Evolutionary conservation across 2,797 vertebrate genomes (phyloP).

Genomic region (Catamblyrhynchus diadema): DNA sequence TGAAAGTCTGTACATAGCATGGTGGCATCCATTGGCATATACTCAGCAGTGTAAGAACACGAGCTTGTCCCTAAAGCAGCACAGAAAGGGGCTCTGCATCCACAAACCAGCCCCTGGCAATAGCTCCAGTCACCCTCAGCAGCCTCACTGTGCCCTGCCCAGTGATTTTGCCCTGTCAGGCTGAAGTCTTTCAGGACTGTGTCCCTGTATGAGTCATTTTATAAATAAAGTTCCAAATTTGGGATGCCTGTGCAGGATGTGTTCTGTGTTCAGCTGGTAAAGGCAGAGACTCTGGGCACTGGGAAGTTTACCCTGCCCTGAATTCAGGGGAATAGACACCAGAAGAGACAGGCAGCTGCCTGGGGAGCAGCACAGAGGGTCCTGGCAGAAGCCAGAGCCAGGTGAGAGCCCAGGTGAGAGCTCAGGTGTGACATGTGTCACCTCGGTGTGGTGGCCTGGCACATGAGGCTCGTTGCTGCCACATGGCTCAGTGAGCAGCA

Average conservation of each 20-base stretch:
- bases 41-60: constrained; percentile 10
- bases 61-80: constrained; percentile 2
- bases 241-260: not conserved
- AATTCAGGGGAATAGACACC: fast-evolving
- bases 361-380: not conserved
- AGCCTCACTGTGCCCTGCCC: not conserved
- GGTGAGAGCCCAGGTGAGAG: not conserved
- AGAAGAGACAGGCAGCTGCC: not conserved
- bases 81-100: not conserved
- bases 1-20: constrained; percentile 49
- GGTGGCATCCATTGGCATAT: not conserved
- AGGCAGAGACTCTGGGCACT: not conserved
- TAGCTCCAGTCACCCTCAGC: not conserved
- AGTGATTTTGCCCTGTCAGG: not conserved
- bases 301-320: too few relatives aligned
- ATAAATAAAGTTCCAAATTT: constrained; percentile 52
- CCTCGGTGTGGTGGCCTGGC: fast-evolving
- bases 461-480: not conserved
- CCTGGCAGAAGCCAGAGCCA: not conserved
- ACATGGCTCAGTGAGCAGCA: not conserved
- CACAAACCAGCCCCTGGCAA: not conserved
- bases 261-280: not conserved
- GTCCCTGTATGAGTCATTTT: constrained; percentile 33
- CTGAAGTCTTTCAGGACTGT: not conserved
- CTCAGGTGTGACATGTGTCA: fast-evolving